A percentile compares a stretch with the other conserved stretches of the same genome.
phyloP scores from a whole-genome alignment of 2,888 invertebrate genomes.

The Cryptophagus acutangulus region DNA sequence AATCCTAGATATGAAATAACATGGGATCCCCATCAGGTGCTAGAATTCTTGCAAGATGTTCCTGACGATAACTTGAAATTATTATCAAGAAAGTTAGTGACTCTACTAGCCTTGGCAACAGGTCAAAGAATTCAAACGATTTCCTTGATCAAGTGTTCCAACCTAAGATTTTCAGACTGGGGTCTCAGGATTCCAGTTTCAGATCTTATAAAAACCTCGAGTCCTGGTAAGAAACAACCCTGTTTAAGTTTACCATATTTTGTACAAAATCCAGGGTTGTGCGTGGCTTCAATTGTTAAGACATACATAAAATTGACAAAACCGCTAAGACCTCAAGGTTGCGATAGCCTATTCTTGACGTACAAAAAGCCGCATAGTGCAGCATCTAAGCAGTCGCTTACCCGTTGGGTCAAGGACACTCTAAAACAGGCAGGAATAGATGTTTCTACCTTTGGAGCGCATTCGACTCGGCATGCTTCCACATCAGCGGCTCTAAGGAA shows the following conservation, averaged over 20 bases:
- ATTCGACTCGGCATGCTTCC: conserved; percentile 26
- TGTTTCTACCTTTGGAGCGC: conserved; percentile 15
- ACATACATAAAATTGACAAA: no score
- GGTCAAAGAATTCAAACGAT: conserved; percentile 9
- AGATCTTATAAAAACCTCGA: conserved; percentile 17
- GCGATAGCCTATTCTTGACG: conserved; percentile 23
- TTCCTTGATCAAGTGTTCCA: conserved; percentile 12
- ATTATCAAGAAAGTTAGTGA: conserved; percentile 6
- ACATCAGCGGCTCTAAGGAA: no score
- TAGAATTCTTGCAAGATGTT: conserved; percentile 8
- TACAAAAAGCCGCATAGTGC: conserved; percentile 19
- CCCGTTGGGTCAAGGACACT: conserved; percentile 21
- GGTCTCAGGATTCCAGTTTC: conserved; percentile 1
- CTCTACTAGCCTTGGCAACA: conserved; percentile 8
- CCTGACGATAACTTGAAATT: background rate
- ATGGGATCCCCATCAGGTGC: no score
- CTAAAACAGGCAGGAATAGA: conserved; percentile 17
- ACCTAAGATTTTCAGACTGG: conserved; percentile 2
- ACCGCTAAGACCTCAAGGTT: no score
- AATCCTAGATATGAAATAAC: no score
- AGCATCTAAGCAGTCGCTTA: conserved; percentile 23
- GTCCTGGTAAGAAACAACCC: no score
- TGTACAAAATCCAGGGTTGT: no score
- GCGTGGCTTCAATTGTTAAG: no score
- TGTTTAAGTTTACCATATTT: conserved; percentile 21